These are phyloP conservation scores for Drosophila teissieri DNA, from an alignment of 1,140 invertebrate species.

Conservation along the genomic window DNA sequence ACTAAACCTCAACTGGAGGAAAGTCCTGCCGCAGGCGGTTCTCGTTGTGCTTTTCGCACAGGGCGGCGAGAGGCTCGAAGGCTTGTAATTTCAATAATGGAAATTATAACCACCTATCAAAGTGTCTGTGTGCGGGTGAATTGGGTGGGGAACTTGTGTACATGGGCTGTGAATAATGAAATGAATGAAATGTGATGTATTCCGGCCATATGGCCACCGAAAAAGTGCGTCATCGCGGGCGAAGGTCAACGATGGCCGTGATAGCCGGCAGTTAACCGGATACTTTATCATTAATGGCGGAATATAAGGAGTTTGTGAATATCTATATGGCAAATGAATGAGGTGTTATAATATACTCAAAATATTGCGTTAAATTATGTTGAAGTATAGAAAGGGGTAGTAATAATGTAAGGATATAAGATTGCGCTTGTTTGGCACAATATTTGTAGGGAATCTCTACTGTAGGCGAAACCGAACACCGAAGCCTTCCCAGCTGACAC, in stretches of 20 bases:
- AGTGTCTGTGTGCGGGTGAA: conserved; percentile 14
- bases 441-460: neutral
- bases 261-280: conserved; percentile 1
- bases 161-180: conserved; percentile 27
- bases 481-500: conserved; percentile 1
- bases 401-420: too few relatives aligned
- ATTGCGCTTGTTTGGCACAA: too few relatives aligned
- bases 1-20: neutral
- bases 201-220: conserved; percentile 50
- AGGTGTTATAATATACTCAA: neutral
- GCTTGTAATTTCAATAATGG: conserved; percentile 60
- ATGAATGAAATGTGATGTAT: conserved; percentile 37
- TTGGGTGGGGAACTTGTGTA: conserved; percentile 6
- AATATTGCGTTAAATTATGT: too few relatives aligned
- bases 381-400: too few relatives aligned
- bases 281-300: conserved; percentile 5
- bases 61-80: conserved; percentile 10
- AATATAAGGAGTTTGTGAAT: neutral
- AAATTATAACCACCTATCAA: conserved; percentile 50
- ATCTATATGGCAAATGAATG: neutral
- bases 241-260: conserved; percentile 4
- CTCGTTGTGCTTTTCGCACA: conserved; percentile 20
- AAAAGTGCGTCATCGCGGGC: conserved; percentile 52
- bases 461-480: neutral
- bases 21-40: conserved; percentile 6